Base-by-base conservation (phyloP, 2,797 vertebrate genomes). In the Chelidonichthys spinosus region DNA sequence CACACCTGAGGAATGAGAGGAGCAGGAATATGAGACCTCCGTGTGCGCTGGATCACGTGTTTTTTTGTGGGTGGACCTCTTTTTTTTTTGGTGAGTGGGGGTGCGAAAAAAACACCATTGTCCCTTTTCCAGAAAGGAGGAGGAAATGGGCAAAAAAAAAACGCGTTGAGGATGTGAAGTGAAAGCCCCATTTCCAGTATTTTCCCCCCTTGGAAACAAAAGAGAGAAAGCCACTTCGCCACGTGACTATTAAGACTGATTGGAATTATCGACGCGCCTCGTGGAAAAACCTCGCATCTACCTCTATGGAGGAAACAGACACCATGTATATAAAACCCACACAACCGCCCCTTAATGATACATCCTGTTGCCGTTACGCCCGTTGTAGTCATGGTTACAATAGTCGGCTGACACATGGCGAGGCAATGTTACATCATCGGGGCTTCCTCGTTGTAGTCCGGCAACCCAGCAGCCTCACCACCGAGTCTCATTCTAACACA, bases 1-100 rank as follows among this genome's bases (percentile, higher is more conserved):
- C 72, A 93, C 91, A 93, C 94, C 94, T 95, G 87, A 25, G 54
- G 50, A 77, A 74, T 18, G 35, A 74, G 32, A 61, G 15, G 18
- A 49, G 55, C 11, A 68, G 15, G 47, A 69, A 72, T 69, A 50
- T 59, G 47, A 85, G 67, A 79, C 39, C 67, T 32, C 17, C 8
- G 2, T 44, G 63, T 6, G 55, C 58, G 37, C 42, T 42, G 54
- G 68, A 64, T 55, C 76, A 82, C 73, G 63, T 73, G 86, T 89
- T 90, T 25, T 25, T 25, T n/a, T 0, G 59, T 39, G 43, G 5
- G 8, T 7, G 54, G 49, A n/a, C 25, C 25, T 25, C 25, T 53
- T 33, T 53, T 11, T 5, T 7, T 5, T 52, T 50, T 11, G n/a
- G 49, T 4, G 14, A n/a, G 35, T 2, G 17, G 10, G 39, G 67